phyloP scores from a whole-genome alignment of 1,140 invertebrate genomes.

The Pseudomyrmex sp. region DNA sequence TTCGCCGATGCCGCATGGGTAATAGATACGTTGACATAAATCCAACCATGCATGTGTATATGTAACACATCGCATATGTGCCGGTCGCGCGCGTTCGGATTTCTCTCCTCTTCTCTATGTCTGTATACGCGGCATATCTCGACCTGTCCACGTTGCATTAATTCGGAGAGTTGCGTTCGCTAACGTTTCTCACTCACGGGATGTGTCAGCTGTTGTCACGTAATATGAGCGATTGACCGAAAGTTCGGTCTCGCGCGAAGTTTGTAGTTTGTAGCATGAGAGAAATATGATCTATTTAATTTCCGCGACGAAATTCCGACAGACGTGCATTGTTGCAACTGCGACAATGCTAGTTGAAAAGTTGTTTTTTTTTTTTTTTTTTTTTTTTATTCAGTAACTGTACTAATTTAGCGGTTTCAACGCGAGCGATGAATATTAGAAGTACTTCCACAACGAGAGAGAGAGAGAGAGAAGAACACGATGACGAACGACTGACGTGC shows the following conservation, averaged over 20 bases:
- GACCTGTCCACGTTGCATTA: constrained; percentile 51
- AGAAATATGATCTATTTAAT: constrained; percentile 12
- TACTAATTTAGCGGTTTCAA: no score
- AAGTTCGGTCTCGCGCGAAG: constrained; percentile 16
- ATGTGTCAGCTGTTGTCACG: constrained; percentile 44
- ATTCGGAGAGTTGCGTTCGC: constrained; percentile 29
- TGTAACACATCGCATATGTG: constrained; percentile 10
- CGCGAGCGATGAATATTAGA: constrained; percentile 40
- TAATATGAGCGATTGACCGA: constrained; percentile 49
- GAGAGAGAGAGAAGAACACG: no score
- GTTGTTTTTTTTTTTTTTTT: not conserved
- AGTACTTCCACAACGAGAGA: not conserved
- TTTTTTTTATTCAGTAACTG: not conserved
- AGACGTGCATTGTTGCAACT: not conserved
- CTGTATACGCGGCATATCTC: constrained; percentile 2
- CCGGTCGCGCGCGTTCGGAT: not conserved
- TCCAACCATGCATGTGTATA: constrained; percentile 25
- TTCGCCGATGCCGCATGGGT: not conserved
- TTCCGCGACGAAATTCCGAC: not conserved
- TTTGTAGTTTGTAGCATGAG: constrained; percentile 19
- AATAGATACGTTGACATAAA: constrained; percentile 53
- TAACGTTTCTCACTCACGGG: constrained; percentile 6
- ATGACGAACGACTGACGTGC: not conserved
- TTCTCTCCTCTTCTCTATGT: not conserved
- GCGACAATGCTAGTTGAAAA: no score